phyloP scores from a whole-genome alignment of 2,113 vertebrate genomes.

The Lepidothrix coronata region DNA sequence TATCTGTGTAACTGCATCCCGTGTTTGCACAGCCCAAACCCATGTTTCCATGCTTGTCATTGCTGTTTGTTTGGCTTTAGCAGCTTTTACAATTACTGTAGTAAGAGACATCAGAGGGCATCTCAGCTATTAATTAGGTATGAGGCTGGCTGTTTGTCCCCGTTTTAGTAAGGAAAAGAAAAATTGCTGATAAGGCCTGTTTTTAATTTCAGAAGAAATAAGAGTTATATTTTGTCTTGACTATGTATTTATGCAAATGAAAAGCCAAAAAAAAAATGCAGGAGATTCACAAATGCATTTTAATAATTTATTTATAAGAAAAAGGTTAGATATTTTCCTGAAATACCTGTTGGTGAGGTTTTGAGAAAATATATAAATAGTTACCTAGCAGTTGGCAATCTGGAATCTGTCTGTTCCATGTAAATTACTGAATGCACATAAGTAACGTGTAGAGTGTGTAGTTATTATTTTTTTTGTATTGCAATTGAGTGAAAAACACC shows the following conservation, averaged over 20 bases:
- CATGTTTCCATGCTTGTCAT: background rate
- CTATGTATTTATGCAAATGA: background rate
- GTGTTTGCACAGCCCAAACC: conserved; percentile 3
- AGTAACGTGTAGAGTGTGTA: background rate
- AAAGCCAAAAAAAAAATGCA: background rate
- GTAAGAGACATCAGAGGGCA: background rate
- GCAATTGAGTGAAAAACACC: background rate
- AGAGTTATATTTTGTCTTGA: background rate
- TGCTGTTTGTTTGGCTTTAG: conserved; percentile 22
- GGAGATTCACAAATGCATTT: background rate
- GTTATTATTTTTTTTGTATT: background rate
- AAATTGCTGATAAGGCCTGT: background rate
- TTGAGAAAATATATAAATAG: background rate
- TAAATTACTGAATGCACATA: background rate
- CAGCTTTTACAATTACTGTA: background rate
- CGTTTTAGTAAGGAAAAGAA: background rate
- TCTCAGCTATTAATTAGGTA: background rate
- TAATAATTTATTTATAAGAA: background rate
- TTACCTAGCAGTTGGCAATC: background rate
- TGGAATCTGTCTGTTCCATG: background rate
- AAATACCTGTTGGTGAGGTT: background rate
- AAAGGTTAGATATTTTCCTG: background rate
- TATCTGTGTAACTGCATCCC: conserved; percentile 13
- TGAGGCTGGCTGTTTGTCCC: background rate
- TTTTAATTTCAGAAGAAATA: background rate